Conservation (phyloP, 1,140 invertebrate genomes). For the Octopus sinensis region DNA sequence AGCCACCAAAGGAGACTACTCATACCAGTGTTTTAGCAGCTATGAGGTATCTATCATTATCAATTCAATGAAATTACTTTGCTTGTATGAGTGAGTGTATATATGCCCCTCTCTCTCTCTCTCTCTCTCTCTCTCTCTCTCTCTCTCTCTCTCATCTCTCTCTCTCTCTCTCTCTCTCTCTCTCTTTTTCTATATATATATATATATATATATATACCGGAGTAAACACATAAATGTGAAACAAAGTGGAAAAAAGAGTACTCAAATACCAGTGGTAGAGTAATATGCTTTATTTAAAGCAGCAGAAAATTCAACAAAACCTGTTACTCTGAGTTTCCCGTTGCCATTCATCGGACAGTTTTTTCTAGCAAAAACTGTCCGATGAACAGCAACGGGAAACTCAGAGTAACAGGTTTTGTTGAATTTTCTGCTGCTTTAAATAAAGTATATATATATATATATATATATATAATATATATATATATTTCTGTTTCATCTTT, state of each 20-base stretch:
- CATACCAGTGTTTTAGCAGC: slow-evolving; percentile 4
- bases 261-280: neutral
- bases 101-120: neutral
- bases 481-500: neutral
- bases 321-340: too few species aligned
- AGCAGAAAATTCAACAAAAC: neutral
- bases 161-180: neutral
- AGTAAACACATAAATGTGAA: neutral
- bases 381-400: too few species aligned
- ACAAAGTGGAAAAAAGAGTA: neutral
- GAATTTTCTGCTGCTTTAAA: too few species aligned
- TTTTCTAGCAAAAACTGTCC: too few species aligned
- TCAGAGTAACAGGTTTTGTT: too few species aligned
- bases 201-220: neutral
- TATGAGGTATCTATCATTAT: slow-evolving; percentile 8
- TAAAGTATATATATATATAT: too few species aligned
- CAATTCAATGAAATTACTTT: neutral
- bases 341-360: too few species aligned
- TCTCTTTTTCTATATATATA: neutral
- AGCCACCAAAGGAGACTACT: neutral
- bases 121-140: neutral
- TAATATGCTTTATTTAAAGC: neutral
- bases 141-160: neutral
- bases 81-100: neutral
- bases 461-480: neutral